These are phyloP conservation scores for Hypanus sabinus DNA, from an alignment of 2,113 vertebrate species.

Conservation along the genomic window DNA sequence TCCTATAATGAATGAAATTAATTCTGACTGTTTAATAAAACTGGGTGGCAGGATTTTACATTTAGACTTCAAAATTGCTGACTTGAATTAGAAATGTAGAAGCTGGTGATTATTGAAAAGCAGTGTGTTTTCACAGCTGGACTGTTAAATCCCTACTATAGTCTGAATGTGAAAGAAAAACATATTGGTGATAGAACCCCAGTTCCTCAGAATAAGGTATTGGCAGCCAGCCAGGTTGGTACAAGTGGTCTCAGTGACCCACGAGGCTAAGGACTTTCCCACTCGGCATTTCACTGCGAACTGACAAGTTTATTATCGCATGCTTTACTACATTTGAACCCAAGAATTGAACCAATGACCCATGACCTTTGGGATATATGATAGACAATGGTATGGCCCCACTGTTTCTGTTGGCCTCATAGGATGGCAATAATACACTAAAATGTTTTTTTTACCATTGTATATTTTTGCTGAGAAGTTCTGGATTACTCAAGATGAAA, in stretches of 20 bases:
- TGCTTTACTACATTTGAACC: slow-evolving; percentile 18
- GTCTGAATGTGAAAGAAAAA: neutral
- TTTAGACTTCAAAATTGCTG: neutral
- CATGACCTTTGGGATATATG: neutral
- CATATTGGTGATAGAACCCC: neutral
- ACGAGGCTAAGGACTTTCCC: neutral
- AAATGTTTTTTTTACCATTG: neutral
- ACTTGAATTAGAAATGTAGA: slow-evolving; percentile 27
- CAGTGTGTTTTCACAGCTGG: neutral
- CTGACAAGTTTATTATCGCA: slow-evolving; percentile 33
- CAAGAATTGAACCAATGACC: slow-evolving; percentile 3
- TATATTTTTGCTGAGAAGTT: slow-evolving; percentile 6
- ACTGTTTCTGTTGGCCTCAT: slow-evolving; percentile 16
- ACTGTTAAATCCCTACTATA: neutral
- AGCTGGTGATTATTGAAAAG: neutral
- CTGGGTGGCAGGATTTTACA: neutral
- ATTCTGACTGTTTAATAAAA: slow-evolving; percentile 14
- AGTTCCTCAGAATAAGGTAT: neutral
- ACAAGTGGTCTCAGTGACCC: slow-evolving; percentile 14
- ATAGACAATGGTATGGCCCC: neutral
- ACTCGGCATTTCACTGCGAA: neutral
- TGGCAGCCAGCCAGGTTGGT: neutral
- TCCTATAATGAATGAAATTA: neutral
- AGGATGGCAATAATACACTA: neutral
- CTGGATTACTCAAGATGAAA: neutral